A percentile compares a stretch with the other conserved stretches of the same genome.
These are phyloP conservation scores for Peromyscus nudipes DNA, from an alignment of 2,797 vertebrate genomes.

Conservation along the genomic window DNA sequence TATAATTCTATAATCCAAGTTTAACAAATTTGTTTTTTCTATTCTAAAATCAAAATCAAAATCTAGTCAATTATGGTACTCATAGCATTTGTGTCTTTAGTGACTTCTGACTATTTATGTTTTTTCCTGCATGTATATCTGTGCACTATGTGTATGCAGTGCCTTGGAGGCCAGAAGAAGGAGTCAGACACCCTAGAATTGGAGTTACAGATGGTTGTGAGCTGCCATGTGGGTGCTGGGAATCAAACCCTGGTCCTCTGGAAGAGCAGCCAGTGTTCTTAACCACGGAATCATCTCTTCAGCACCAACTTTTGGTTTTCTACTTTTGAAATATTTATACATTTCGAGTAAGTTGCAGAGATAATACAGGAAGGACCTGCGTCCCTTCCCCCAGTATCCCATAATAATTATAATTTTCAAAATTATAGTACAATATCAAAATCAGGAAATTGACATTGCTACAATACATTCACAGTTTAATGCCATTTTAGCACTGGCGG, in stretches of 20 bases:
- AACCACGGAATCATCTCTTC: not conserved
- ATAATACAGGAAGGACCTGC: not conserved
- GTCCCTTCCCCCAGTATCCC: constrained; percentile 18
- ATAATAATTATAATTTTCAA: constrained; percentile 51
- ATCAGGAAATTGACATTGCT: constrained; percentile 32
- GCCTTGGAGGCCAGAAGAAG: not conserved
- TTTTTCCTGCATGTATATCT: not conserved
- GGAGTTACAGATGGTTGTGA: not conserved
- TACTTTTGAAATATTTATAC: constrained; percentile 49
- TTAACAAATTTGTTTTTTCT: constrained; percentile 56
- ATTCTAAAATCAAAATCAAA: constrained; percentile 59
- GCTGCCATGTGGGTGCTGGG: not conserved
- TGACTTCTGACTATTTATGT: not conserved
- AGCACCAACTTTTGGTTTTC: not conserved
- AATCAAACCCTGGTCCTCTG: not conserved
- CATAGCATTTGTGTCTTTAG: constrained; percentile 19
- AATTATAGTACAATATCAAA: constrained; percentile 54
- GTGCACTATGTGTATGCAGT: not conserved
- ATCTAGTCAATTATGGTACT: not conserved
- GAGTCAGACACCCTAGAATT: not conserved
- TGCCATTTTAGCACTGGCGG: constrained; percentile 44
- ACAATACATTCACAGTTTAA: not conserved
- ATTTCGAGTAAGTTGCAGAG: constrained; percentile 39
- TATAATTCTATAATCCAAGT: constrained; percentile 2
- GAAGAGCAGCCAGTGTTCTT: not conserved